These are phyloP conservation scores for Podilymbus podiceps DNA, from an alignment of 2,113 vertebrate genomes.

Conservation along the genomic window DNA sequence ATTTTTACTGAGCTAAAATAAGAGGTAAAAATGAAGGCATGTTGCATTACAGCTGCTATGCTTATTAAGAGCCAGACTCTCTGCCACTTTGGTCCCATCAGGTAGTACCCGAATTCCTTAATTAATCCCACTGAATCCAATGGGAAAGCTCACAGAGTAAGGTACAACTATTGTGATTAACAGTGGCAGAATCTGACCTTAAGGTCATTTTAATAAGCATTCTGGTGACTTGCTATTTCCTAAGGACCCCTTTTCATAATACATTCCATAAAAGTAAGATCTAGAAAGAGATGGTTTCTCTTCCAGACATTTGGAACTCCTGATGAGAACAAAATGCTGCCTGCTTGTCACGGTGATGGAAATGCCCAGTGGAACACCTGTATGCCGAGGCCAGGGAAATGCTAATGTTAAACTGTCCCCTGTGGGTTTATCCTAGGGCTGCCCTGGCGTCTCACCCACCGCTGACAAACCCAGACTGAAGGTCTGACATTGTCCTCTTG, in stretches of 20 bases:
- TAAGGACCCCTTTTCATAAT: constrained; percentile 24
- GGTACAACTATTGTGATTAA: constrained; percentile 55
- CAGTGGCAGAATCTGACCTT: constrained; percentile 57
- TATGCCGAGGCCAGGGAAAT: accelerated
- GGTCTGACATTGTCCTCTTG: background rate
- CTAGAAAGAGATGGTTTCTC: background rate
- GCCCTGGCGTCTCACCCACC: background rate
- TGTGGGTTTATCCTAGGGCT: background rate
- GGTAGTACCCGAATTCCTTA: constrained; percentile 23
- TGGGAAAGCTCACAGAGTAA: constrained; percentile 19
- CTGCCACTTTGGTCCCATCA: background rate
- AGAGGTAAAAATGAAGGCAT: background rate
- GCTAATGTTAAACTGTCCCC: background rate
- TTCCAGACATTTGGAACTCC: background rate
- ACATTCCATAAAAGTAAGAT: constrained; percentile 40
- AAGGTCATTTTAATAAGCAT: constrained; percentile 62
- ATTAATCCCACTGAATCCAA: constrained; percentile 32
- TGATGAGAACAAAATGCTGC: background rate
- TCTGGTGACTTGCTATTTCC: constrained; percentile 28
- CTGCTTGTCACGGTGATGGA: background rate
- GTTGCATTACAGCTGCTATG: background rate
- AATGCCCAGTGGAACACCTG: background rate
- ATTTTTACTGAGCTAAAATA: background rate
- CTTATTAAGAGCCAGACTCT: background rate
- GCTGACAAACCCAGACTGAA: background rate